These are phyloP conservation scores for Triplophysa dalaica DNA, from an alignment of 2,113 vertebrate genomes.

Conservation along the genomic window DNA sequence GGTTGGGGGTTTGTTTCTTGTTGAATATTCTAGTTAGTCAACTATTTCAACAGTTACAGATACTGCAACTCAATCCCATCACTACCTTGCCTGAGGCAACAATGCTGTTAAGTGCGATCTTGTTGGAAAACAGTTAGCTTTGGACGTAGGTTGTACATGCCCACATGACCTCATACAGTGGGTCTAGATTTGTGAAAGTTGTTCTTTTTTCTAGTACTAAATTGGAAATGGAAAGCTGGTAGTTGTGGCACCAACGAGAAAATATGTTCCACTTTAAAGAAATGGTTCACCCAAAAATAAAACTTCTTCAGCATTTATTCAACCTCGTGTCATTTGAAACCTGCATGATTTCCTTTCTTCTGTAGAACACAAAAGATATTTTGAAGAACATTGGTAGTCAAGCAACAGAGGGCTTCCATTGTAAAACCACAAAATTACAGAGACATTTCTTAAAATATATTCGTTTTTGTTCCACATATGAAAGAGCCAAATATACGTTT, in stretches of 20 bases:
- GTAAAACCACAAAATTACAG: no score
- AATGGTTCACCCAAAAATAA: no score
- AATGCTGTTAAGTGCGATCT: slow-evolving; percentile 10
- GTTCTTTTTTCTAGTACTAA: background rate
- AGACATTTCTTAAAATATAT: no score
- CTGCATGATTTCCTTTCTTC: no score
- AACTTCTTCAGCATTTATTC: background rate
- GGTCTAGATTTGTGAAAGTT: background rate
- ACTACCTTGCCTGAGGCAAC: slow-evolving; percentile 3
- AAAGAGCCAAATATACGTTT: no score
- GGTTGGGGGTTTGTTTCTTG: background rate
- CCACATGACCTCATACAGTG: background rate
- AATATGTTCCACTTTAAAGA: background rate
- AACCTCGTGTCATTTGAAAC: no score
- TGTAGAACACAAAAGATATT: no score
- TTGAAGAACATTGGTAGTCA: no score
- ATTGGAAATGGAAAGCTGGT: background rate
- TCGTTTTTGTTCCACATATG: no score
- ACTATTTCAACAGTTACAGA: background rate
- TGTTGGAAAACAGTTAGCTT: background rate
- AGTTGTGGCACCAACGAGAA: background rate
- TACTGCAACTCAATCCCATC: background rate
- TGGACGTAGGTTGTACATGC: background rate
- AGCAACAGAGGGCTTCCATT: no score
- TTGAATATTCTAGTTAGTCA: background rate